Conservation (phyloP, 2,113 vertebrate species). For the Sitta europaea region DNA sequence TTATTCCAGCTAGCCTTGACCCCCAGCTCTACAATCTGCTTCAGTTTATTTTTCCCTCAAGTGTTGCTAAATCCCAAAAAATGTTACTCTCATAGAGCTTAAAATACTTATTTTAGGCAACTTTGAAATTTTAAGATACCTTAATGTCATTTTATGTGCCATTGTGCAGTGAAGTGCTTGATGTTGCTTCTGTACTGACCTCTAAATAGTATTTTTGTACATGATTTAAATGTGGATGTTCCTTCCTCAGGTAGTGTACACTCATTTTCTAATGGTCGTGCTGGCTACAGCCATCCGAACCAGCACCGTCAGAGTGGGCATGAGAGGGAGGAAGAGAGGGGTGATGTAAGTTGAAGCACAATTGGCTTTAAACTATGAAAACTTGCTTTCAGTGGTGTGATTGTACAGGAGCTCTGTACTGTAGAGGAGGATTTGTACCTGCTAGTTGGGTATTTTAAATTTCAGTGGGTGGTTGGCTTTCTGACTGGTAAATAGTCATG, state of each 20-base stretch:
- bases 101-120: background rate
- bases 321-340: conserved; percentile 90
- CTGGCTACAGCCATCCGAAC: conserved; percentile 85
- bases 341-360: conserved; percentile 80
- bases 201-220: background rate
- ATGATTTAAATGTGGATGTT: background rate
- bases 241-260: conserved; percentile 80
- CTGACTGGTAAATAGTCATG: background rate
- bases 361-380: background rate
- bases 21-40: background rate
- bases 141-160: background rate
- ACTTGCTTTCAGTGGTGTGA: background rate
- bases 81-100: background rate
- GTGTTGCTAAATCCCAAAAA: background rate
- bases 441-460: background rate
- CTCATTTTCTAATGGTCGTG: conserved; percentile 88
- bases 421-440: background rate
- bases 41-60: background rate
- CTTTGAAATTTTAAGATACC: background rate
- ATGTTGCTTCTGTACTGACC: background rate
- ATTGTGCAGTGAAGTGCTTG: background rate
- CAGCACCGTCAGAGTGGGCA: conserved; percentile 82
- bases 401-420: background rate
- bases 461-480: background rate
- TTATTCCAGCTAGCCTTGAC: background rate